Conservation (phyloP, 2,797 vertebrate species). For the Anisognathus igniventris region DNA sequence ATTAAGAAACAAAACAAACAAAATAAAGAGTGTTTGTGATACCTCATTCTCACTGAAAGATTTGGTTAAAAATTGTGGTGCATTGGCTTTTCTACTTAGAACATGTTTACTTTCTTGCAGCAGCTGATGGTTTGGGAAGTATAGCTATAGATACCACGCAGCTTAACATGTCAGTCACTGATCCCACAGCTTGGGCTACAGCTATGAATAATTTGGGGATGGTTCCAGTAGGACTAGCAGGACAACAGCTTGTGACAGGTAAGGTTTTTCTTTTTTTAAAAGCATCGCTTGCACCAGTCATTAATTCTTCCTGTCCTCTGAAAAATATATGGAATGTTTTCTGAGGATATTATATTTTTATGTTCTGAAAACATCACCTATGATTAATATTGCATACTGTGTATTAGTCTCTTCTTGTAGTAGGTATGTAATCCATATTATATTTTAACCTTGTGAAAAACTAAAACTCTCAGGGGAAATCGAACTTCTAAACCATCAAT, state of each 20-base stretch:
- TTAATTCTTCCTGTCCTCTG: not conserved
- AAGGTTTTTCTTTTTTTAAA: conserved; percentile 34
- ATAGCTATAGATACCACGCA: conserved; percentile 86
- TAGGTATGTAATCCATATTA: not conserved
- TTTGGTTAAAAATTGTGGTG: not conserved
- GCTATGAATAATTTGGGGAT: conserved; percentile 96
- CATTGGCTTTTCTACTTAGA: not conserved
- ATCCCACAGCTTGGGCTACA: conserved; percentile 89
- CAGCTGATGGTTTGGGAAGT: conserved; percentile 86
- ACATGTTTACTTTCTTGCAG: conserved; percentile 62
- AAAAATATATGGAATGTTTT: conserved; percentile 5
- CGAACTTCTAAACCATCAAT: not conserved
- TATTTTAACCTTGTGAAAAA: conserved; percentile 31
- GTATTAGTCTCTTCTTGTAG: not conserved
- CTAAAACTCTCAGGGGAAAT: not conserved
- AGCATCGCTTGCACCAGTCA: not conserved
- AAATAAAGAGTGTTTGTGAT: not conserved
- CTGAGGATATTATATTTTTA: not conserved
- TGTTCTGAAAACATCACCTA: not conserved
- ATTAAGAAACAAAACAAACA: not conserved
- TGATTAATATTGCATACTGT: conserved; percentile 16
- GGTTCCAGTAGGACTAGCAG: conserved; percentile 86
- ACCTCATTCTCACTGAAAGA: not conserved
- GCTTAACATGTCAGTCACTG: conserved; percentile 84
- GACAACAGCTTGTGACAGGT: conserved; percentile 92